Evolutionary conservation across 2,797 vertebrate genomes (phyloP).

Genomic region (Aphelocoma californica): DNA sequence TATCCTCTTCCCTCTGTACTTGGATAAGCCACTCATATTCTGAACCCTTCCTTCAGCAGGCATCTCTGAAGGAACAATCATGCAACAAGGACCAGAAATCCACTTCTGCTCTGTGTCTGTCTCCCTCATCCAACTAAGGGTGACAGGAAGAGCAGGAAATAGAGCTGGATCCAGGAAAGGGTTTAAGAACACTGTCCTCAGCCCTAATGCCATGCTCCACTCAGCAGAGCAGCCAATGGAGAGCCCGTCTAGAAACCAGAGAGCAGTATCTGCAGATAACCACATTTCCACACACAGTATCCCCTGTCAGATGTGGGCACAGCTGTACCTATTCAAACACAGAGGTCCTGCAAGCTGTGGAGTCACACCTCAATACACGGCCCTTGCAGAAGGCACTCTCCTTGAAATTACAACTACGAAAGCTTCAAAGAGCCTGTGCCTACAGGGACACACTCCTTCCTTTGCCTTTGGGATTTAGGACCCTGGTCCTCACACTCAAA

Average conservation of each 20-base stretch:
- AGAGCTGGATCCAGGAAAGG: neutral
- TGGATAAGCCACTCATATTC: neutral
- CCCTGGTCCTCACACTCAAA: neutral
- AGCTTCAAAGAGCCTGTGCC: neutral
- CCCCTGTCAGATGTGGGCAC: neutral
- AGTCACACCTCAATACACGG: neutral
- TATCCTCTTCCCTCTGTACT: neutral
- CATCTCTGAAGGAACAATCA: neutral
- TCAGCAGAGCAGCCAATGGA: neutral
- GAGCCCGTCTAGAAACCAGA: neutral
- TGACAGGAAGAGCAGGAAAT: neutral
- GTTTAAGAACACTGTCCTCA: neutral
- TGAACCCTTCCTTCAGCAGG: neutral
- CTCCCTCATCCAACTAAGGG: neutral
- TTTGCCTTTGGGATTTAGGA: neutral
- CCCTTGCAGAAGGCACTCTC: neutral
- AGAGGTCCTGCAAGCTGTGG: neutral
- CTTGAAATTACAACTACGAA: neutral
- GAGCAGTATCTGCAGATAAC: neutral
- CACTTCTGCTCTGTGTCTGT: neutral
- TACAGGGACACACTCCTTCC: neutral
- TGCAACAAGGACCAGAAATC: neutral
- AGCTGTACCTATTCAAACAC: neutral
- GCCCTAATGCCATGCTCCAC: neutral
- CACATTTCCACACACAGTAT: neutral